Evolutionary conservation across 2,888 invertebrate species (phyloP), one percentile per base, ranked within the genome.

Genomic region (Lamproptera curius): DNA sequence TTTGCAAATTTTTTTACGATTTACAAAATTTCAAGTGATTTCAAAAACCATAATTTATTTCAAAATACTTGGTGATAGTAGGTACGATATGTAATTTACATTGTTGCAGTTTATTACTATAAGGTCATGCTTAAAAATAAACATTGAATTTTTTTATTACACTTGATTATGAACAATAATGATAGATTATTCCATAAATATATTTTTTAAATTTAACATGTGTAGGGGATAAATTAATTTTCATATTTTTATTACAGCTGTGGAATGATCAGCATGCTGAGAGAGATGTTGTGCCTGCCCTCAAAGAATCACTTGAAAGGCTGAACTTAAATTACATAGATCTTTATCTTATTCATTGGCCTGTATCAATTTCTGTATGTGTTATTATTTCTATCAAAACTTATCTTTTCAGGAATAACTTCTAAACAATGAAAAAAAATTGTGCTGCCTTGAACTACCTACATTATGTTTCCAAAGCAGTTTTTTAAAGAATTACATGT

Each of bases 281-380:
- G 10, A 85, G 89, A 0, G 79, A 91, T 43, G 96, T 96, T 0
- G 86, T 91, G 15, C 88, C 90, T 8, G 89, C 92, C 1, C 72
- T 94, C 35, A 90, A 91, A 58, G 88, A 90, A 54, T 92, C 94
- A 3, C 64, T 96, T 13, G 65, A 76, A 0, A 89, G 89, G 54
- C 88, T 96, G 1, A 90, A 91, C 1, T 65, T 95, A 34, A 90
- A 92, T 2, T 96, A 95, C 70, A 79, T 97, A 10, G 95, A 96
- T 69, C 81, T 96, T 10, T 96, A 94, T 65, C 88, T 96, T 5
- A 91, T 96, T 54, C 96, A 96, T 65, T 93, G 95, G 92, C 96
- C 96, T 1, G 83, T 94, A 44, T 94, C 91, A 9, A 53, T 66
- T 3, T 70, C 73, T 70, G 86, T 85, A 60, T 71, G 83, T 73